A percentile compares a stretch with the other conserved stretches of the same genome.
Conservation (phyloP, 2,797 vertebrate genomes). For the Denticeps clupeoides region DNA sequence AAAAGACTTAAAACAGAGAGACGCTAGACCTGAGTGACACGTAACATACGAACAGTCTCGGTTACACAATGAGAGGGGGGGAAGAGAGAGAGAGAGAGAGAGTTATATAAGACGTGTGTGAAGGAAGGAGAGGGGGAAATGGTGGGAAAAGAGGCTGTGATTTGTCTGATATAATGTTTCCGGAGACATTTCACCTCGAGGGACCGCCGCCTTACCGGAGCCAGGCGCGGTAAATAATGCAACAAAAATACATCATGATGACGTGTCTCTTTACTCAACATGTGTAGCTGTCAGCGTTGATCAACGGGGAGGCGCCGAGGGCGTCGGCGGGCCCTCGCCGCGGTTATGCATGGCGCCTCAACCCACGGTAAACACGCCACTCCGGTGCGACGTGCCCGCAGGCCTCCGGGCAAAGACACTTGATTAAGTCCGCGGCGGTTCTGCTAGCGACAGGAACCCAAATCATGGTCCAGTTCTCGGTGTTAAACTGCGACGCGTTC, state of each 20-base stretch:
- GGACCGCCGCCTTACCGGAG: slow-evolving; percentile 40
- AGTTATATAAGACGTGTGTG: no score
- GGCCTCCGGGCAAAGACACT: slow-evolving; percentile 17
- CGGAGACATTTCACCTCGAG: slow-evolving; percentile 50
- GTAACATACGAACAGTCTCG: no score
- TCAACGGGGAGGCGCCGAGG: slow-evolving; percentile 47
- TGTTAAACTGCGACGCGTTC: no score
- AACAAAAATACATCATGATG: slow-evolving; percentile 54
- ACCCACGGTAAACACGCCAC: slow-evolving; percentile 29
- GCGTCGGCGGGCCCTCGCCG: slow-evolving; percentile 30
- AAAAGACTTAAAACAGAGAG: no score
- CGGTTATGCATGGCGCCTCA: slow-evolving; percentile 38
- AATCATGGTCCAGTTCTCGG: no score
- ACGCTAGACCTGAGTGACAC: no score
- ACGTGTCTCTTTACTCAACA: slow-evolving; percentile 59
- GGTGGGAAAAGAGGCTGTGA: slow-evolving; percentile 32
- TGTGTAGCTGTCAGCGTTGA: slow-evolving; percentile 64
- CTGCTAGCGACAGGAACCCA: not conserved
- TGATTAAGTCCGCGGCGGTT: slow-evolving; percentile 32
- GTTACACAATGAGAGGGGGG: no score
- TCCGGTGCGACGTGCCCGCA: slow-evolving; percentile 31
- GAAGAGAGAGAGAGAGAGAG: no score
- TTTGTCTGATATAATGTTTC: slow-evolving; percentile 54
- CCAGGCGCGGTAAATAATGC: slow-evolving; percentile 58
- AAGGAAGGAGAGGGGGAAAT: slow-evolving; percentile 32